Percentiles rank a stretch among this genome's conserved stretches.
Evolutionary conservation across 2,888 invertebrate species (phyloP).

Genomic region (Temnothorax rugatulus): DNA sequence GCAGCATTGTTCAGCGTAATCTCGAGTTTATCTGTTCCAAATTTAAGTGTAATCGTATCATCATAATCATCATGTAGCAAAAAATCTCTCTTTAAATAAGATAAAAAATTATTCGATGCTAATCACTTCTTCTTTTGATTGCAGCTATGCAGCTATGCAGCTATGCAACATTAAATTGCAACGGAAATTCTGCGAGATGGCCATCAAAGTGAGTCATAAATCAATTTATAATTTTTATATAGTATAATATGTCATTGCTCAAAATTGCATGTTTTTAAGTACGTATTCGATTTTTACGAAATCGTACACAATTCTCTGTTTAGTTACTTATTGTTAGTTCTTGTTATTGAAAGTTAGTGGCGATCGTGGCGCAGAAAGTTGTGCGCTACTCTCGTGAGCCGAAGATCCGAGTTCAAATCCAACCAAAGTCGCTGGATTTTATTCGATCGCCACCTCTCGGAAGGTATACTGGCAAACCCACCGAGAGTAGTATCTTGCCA

Average conservation of each 20-base stretch:
- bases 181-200: neutral
- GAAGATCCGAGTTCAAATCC: no score
- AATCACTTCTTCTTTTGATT: neutral
- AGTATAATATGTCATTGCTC: neutral
- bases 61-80: neutral
- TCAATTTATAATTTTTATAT: neutral
- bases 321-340: no score
- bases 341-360: no score
- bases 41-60: neutral
- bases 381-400: no score
- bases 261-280: neutral
- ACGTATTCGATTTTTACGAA: neutral
- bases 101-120: neutral
- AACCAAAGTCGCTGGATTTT: no score
- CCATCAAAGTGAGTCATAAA: neutral
- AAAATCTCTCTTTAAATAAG: neutral
- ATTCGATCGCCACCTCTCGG: no score
- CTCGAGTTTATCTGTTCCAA: neutral
- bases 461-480: no score
- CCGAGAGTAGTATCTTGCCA: no score
- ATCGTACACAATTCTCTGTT: neutral
- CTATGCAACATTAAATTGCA: neutral
- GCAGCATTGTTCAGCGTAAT: constrained; percentile 33
- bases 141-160: neutral
- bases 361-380: no score